Conservation (phyloP, 2,888 invertebrate species). For the Diarsia mendica region DNA sequence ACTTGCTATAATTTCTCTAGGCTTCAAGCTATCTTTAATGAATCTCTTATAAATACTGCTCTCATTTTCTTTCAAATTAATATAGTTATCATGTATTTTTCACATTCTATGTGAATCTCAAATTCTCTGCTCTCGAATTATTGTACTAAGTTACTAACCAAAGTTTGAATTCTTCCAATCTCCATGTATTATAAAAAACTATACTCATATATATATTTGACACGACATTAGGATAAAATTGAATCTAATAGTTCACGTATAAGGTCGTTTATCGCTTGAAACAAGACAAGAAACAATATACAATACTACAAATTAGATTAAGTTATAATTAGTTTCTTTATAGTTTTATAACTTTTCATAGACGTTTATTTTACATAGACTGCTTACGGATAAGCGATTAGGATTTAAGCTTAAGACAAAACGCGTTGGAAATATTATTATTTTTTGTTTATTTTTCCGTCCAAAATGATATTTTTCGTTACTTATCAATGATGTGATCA, state of each 20-base stretch:
- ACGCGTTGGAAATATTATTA: conserved; percentile 58
- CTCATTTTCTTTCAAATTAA: conserved; percentile 14
- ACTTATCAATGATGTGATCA: conserved; percentile 74
- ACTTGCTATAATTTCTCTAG: conserved; percentile 47
- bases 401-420: conserved; percentile 57
- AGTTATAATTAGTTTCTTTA: conserved; percentile 68
- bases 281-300: conserved; percentile 36
- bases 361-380: conserved; percentile 71
- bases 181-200: conserved; percentile 29
- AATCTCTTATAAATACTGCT: conserved; percentile 36
- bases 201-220: conserved; percentile 50
- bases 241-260: conserved; percentile 32
- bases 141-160: background rate
- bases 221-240: conserved; percentile 52
- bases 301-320: conserved; percentile 71
- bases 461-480: conserved; percentile 78
- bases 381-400: conserved; percentile 69
- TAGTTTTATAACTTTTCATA: conserved; percentile 65
- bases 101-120: conserved; percentile 36
- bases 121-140: conserved; percentile 11
- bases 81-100: background rate
- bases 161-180: conserved; percentile 36
- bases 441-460: conserved; percentile 82
- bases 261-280: conserved; percentile 54
- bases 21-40: conserved; percentile 48